Base-by-base conservation (phyloP, 1,140 invertebrate genomes). In the Capitella teleta region DNA sequence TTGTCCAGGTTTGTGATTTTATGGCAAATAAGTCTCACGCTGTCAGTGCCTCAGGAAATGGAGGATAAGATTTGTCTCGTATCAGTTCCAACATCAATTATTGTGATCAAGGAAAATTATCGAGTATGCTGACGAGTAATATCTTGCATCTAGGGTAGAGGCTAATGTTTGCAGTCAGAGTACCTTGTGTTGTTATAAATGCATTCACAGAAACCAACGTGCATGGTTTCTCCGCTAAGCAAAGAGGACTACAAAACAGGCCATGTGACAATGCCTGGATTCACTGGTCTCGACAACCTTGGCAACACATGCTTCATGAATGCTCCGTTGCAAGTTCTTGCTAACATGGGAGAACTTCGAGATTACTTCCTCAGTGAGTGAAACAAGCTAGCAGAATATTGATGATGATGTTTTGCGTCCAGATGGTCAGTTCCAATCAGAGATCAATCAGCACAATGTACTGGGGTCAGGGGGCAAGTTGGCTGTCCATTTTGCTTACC, bases 271-370 rank as follows among this genome's bases (percentile, higher is more conserved):
- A 32, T 42, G 21, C 61, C 57, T 14, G 68, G 69, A 30, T 60
- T 57, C 36, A 68, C 67, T 2, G 70, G 72, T 2, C 56, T 73
- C 8, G 67, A 69, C 40, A 73, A 73, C 52, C 51, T 72, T 5
- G 70, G 70, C 8, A 74, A 73, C 52, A 74, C 70, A 2, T 73
- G 72, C 52, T 74, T 72, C 53, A 70, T 74, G 67, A 74, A 72
- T 53, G 66, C 69, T 37, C 67, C 72, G 8, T 48, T 77, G 18
- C 76, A 77, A 57, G 71, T 66, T 51, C 56, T 77, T n/a, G 62
- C 71, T 18, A 70, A 72, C 52, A 68, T 63, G 5, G 54, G 58
- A 18, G 66, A 69, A 36, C 64, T 70, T 34, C 57, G 62, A 12
- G 64, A 70, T 50, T 76, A 70, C 54, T 76, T 76, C 55, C 58